phyloP scores from a whole-genome alignment of 2,113 vertebrate species.

The Megaptera novaeangliae region DNA sequence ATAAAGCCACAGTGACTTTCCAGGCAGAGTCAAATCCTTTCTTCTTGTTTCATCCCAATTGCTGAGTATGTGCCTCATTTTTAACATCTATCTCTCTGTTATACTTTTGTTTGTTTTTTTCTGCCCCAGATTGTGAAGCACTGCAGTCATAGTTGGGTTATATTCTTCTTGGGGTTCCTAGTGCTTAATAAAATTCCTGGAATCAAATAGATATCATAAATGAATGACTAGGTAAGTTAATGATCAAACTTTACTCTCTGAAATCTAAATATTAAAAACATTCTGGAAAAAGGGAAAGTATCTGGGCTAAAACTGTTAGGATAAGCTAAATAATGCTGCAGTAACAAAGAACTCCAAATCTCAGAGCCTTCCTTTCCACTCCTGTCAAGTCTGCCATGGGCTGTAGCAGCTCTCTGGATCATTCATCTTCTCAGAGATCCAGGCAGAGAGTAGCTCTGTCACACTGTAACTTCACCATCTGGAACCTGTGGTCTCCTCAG shows the following conservation, averaged over 20 bases:
- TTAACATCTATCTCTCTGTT: neutral
- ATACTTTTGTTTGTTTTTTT: neutral
- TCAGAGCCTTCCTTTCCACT: neutral
- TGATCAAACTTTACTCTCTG: neutral
- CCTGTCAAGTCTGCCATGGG: neutral
- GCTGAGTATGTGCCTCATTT: neutral
- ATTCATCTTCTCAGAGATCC: neutral
- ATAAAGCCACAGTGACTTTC: neutral
- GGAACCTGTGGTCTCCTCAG: neutral
- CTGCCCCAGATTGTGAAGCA: neutral
- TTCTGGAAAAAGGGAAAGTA: neutral
- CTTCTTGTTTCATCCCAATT: neutral
- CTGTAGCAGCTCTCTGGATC: neutral
- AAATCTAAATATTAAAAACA: neutral
- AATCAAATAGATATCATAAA: neutral
- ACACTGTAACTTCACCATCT: neutral
- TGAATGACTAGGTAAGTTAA: neutral
- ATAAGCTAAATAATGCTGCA: neutral
- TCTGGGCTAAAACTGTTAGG: neutral
- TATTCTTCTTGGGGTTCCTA: neutral
- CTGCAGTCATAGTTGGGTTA: neutral
- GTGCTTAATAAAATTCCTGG: neutral
- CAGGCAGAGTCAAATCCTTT: neutral
- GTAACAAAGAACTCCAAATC: neutral
- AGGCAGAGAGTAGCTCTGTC: neutral